Evolutionary conservation across 2,113 vertebrate genomes (phyloP).

Genomic region (Microcebus griseorufus): DNA sequence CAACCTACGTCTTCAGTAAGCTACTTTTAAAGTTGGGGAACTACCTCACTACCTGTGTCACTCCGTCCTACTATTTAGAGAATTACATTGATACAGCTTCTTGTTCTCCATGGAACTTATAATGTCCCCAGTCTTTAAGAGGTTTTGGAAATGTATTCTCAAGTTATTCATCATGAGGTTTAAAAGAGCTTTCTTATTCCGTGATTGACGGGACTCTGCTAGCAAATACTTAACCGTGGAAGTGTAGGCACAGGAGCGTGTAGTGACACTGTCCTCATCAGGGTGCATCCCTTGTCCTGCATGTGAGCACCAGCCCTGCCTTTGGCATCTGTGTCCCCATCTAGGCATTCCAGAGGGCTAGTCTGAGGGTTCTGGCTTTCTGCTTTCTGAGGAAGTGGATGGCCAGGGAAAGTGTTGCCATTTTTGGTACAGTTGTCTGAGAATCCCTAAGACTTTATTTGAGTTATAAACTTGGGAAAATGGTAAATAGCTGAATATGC

Average conservation of each 20-base stretch:
- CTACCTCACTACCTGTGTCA: not conserved
- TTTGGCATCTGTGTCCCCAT: not conserved
- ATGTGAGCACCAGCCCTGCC: not conserved
- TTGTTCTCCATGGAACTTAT: not conserved
- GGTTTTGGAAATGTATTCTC: not conserved
- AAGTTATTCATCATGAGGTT: not conserved
- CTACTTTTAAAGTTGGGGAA: not conserved
- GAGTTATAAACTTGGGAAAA: slow-evolving; percentile 1
- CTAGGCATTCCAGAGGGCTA: not conserved
- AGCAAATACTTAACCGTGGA: not conserved
- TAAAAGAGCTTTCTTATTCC: not conserved
- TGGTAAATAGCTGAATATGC: not conserved
- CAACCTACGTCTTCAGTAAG: not conserved
- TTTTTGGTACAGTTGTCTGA: not conserved
- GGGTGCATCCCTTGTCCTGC: fast-evolving
- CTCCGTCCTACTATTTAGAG: not conserved
- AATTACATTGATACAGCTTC: not conserved
- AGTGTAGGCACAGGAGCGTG: not conserved
- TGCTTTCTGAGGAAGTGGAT: not conserved
- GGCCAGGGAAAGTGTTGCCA: not conserved
- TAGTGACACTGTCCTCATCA: not conserved
- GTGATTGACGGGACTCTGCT: fast-evolving
- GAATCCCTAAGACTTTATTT: not conserved
- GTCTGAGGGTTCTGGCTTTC: not conserved
- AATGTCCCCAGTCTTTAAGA: not conserved